Evolutionary conservation across 2,888 invertebrate genomes (phyloP).

Genomic region (Blera fallax): DNA sequence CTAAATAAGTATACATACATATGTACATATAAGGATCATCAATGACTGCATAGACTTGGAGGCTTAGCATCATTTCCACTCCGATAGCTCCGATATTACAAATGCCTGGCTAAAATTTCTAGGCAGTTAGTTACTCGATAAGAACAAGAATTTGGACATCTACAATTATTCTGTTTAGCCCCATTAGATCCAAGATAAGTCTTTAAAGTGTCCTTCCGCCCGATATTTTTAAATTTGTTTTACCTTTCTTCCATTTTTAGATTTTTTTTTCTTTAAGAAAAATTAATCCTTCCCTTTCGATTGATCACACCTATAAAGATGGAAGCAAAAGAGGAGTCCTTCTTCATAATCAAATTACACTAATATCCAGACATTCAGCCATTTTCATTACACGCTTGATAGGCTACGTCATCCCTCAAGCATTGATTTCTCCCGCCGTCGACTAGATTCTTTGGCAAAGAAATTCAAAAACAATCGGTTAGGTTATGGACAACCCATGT

Average conservation of each 20-base stretch:
- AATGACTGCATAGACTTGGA: no score
- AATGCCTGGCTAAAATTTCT: no score
- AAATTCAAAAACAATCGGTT: conserved; percentile 64
- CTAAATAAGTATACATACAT: no score
- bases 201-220: background rate
- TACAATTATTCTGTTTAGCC: no score
- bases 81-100: no score
- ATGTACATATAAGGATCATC: no score
- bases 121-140: no score
- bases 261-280: conserved; percentile 19
- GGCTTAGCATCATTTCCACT: no score
- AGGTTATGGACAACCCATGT: conserved; percentile 65
- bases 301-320: conserved; percentile 38
- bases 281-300: conserved; percentile 59
- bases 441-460: conserved; percentile 58
- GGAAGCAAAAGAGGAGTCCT: background rate
- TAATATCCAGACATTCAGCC: conserved; percentile 61
- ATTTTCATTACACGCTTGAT: conserved; percentile 72
- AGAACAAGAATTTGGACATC: no score
- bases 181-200: no score
- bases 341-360: conserved; percentile 46
- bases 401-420: conserved; percentile 50
- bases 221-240: background rate
- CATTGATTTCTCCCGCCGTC: conserved; percentile 35
- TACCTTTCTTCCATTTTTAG: background rate